Base-by-base conservation (phyloP, 2,797 vertebrate species). In the Chanos chanos region DNA sequence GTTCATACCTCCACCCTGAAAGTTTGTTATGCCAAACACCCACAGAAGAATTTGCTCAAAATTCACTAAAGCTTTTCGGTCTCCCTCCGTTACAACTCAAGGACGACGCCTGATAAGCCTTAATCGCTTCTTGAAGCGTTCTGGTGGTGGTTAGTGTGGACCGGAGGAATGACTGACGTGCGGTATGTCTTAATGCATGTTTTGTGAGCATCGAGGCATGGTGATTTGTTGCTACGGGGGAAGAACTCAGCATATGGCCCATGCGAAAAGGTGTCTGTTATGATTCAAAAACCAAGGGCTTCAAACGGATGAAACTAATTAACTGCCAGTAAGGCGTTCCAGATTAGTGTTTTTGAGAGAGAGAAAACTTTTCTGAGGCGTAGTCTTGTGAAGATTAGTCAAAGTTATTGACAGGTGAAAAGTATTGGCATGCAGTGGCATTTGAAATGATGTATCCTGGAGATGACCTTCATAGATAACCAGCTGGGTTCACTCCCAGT, bases 231-330 rank as follows among this genome's bases (percentile, higher is more conserved):
- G 64, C 86, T 81, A 71, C 45, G 51, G 70, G 86, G 79, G 74
- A 13, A 12, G 66, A 70, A 66, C 79, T 78, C 76, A 83, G 73
- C 78, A 83, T 81, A 82, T 71, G 81, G 67, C 71, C 76, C 77
- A 78, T 78, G 73, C 72, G 76, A 82, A 74, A 85, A 84, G 83
- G 85, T 87, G 77, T 86, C 82, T 87, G 78, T 86, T 88, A 83
- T 88, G 80, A 82, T 74, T 72, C 54, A 79, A 84, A 82, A 73
- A 59, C 61, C 54, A 51, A 64, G 76, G 72, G 77, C 81, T 81
- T 79, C 77, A 76, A 81, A 77, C 84, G 84, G 83, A 77, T 81
- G 80, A 77, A 85, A 81, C 68, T 86, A 85, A 87, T 89, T 82
- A 89, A 82, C 68, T 81, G 74, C 64, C 72, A 80, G 79, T 84